Percentiles rank a stretch among this genome's conserved stretches.
These are phyloP conservation scores for Aporophyla nigra DNA, from an alignment of 2,888 invertebrate genomes.

Conservation along the genomic window DNA sequence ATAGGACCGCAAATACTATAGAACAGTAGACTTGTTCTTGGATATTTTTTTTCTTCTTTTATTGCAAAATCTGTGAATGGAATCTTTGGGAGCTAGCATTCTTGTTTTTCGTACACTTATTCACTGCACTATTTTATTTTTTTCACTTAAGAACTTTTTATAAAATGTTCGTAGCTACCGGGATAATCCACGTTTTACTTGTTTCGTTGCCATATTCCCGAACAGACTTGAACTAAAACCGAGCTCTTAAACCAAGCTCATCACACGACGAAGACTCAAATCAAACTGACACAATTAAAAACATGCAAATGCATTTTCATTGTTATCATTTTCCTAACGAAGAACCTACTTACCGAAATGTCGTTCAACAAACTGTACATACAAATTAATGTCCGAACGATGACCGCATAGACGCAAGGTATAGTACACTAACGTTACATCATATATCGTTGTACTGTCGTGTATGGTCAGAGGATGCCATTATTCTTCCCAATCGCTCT, in stretches of 20 bases:
- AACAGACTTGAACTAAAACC: neutral
- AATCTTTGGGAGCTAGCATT: neutral
- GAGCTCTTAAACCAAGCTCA: neutral
- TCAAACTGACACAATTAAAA: constrained; percentile 27
- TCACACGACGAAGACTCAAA: constrained; percentile 26
- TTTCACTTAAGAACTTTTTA: neutral
- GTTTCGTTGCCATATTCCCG: no score
- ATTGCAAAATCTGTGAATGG: neutral
- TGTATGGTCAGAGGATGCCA: constrained; percentile 48
- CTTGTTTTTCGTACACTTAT: constrained; percentile 2
- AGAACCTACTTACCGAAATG: constrained; percentile 33
- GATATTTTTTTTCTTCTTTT: neutral
- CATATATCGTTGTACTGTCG: constrained; percentile 34
- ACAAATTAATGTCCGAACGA: constrained; percentile 16
- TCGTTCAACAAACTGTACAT: constrained; percentile 34
- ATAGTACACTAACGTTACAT: constrained; percentile 28
- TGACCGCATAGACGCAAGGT: constrained; percentile 33
- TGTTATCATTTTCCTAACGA: constrained; percentile 30
- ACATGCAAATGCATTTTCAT: constrained; percentile 39
- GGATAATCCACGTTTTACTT: no score
- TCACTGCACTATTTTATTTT: neutral
- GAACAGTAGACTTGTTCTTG: no score
- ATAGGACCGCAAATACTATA: neutral
- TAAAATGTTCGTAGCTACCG: neutral
- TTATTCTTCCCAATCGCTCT: constrained; percentile 57